Base-by-base conservation (phyloP, 2,113 vertebrate genomes). In the Orcinus orca region DNA sequence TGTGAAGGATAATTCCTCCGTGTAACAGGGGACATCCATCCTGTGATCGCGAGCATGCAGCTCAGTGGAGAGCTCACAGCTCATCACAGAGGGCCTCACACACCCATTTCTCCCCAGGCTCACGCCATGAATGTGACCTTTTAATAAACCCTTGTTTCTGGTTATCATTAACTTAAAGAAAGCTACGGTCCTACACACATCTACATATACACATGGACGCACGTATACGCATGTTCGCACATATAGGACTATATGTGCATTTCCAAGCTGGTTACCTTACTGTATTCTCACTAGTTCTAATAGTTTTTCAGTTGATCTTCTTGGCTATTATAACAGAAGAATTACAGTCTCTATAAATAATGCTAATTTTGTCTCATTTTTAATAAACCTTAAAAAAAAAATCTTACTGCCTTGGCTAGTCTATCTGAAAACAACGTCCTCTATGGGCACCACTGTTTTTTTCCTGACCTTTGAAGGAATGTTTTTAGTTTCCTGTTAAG, bases 401-500 rank as follows among this genome's bases (percentile, higher is more conserved):
- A 70, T 41, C 31, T 83, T 26, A 88, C 41, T 77, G 38, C 20
- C 80, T 68, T 92, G 63, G 62, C 25, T 93, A n/a, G 44, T 29
- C 33, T 63, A 68, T 85, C 53, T 89, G 63, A 79, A 97, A 93
- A 96, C 50, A 76, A 82, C 77, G 62, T 53, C 44, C 44, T 65
- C 31, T 20, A 15, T 7, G 53, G 67, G 58, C 21, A 86, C 17
- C 25, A 1, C 31, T 58, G 26, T 58, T 94, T 80, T 41, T 26
- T 68, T 65, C 55, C 44, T 92, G 95, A 92, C 38, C 47, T 80
- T 79, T 36, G 55, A 1, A 60, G 68, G 21, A 84, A 88, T 84
- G 55, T n/a, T 88, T 95, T 95, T 15, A 83, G 63, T 84, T 92
- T 92, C 38, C 71, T 74, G 17, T 79, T 96, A 94, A 73, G 79